These are phyloP conservation scores for Hipposideros larvatus DNA, from an alignment of 2,797 vertebrate genomes.

Conservation along the genomic window DNA sequence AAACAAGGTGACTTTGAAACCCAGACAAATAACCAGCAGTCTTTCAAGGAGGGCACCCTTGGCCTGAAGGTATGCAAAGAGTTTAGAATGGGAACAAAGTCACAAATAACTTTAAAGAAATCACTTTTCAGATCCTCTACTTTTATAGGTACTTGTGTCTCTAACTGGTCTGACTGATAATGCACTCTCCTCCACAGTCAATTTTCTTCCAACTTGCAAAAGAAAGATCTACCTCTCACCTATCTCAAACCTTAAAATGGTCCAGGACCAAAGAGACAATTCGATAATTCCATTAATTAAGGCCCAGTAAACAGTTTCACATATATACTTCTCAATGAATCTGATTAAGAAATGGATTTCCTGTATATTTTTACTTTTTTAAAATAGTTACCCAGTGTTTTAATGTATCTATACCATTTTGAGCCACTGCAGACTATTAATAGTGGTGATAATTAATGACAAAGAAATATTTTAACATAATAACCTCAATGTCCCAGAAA, in stretches of 20 bases:
- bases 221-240: not conserved
- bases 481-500: not conserved
- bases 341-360: not conserved
- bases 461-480: constrained; percentile 51
- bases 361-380: not conserved
- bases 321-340: not conserved
- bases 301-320: not conserved
- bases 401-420: not conserved
- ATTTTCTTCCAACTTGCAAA: not conserved
- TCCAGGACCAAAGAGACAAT: not conserved
- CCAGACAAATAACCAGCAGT: not conserved
- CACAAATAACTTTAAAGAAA: not conserved
- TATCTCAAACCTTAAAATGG: not conserved
- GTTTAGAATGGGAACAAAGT: not conserved
- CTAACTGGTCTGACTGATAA: not conserved
- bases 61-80: not conserved
- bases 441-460: not conserved
- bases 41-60: not conserved
- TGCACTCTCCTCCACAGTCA: not conserved
- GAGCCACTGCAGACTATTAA: not conserved
- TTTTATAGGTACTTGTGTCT: not conserved
- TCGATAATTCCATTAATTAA: not conserved
- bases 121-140: not conserved
- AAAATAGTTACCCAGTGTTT: constrained; percentile 2
- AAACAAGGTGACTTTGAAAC: not conserved